A percentile compares a stretch with the other conserved stretches of the same genome.
Evolutionary conservation across 1,140 invertebrate genomes (phyloP).

Genomic region (Doryteuthis pealeii): DNA sequence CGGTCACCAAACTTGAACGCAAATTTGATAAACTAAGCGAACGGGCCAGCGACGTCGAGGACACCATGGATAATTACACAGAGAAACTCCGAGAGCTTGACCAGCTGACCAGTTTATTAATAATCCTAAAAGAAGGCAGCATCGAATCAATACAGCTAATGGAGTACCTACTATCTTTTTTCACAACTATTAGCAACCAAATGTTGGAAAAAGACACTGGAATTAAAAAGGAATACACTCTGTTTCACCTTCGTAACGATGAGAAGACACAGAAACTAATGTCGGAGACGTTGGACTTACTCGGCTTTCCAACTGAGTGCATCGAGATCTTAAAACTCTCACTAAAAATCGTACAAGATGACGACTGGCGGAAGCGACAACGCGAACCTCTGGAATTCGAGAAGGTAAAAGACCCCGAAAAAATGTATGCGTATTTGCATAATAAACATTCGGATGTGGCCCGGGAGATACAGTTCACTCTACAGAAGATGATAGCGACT

Average conservation of each 20-base stretch:
- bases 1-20: neutral
- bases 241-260: neutral
- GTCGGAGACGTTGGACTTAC: neutral
- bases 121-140: neutral
- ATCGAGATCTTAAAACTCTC: neutral
- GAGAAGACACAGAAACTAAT: neutral
- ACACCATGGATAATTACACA: neutral
- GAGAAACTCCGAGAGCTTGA: neutral
- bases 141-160: neutral
- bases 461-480: neutral
- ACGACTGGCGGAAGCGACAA: neutral
- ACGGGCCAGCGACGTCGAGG: neutral
- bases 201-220: neutral
- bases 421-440: neutral
- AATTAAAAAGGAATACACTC: neutral
- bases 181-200: neutral
- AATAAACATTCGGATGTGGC: neutral
- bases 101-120: neutral
- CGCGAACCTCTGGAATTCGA: neutral
- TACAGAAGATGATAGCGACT: constrained; percentile 1
- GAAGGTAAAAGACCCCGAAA: neutral
- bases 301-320: neutral
- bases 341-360: neutral
- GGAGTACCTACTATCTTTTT: neutral
- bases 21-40: neutral